Evolutionary conservation across 2,113 vertebrate species (phyloP).

Genomic region (Tonatia bakeri): DNA sequence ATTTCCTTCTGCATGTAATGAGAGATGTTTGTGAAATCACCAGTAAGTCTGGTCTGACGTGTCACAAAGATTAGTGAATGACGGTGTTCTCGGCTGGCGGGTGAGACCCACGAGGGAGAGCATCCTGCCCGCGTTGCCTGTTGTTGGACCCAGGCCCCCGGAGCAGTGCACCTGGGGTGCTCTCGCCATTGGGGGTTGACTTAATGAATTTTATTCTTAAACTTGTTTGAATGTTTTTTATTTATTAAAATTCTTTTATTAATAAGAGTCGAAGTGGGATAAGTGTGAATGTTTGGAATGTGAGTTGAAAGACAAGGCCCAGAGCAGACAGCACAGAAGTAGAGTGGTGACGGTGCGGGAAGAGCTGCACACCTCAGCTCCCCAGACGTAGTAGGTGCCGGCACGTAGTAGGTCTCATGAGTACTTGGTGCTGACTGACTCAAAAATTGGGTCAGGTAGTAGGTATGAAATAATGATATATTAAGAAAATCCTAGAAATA

Average conservation of each 20-base stretch:
- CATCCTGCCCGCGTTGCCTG: not conserved
- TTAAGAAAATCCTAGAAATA: not conserved
- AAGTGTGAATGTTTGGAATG: not conserved
- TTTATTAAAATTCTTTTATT: not conserved
- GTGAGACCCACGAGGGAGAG: not conserved
- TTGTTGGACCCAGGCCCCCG: not conserved
- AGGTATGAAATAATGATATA: not conserved
- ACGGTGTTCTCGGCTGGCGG: not conserved
- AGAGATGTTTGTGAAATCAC: not conserved
- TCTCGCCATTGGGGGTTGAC: not conserved
- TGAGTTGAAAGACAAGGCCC: not conserved
- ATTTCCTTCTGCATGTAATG: not conserved
- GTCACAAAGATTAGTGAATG: not conserved
- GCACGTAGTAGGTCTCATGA: not conserved
- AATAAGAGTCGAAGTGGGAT: not conserved
- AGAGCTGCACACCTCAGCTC: not conserved
- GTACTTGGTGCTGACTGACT: not conserved
- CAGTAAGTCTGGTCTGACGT: not conserved
- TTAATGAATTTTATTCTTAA: not conserved
- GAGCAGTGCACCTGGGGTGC: not conserved
- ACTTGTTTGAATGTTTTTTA: not conserved
- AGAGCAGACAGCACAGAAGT: not conserved
- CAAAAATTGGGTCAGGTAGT: not conserved
- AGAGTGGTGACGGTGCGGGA: not conserved
- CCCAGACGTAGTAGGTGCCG: not conserved